Base-by-base conservation (phyloP, 2,797 vertebrate species). In the Rhinatrema bivittatum region DNA sequence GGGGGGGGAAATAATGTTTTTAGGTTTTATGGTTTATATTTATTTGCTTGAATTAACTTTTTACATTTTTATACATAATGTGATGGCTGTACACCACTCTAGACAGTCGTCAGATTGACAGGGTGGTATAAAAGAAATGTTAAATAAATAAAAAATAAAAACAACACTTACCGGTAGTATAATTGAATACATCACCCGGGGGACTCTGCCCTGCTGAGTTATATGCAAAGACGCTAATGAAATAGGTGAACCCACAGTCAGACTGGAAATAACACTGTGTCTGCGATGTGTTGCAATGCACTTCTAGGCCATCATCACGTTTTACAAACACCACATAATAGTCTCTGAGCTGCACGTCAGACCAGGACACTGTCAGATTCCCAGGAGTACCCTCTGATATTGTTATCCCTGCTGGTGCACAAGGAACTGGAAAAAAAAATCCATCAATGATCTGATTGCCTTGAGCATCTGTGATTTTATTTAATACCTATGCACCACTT, bases 161-260 rank as follows among this genome's bases (percentile, higher is more conserved):
- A 25, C n/a, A n/a, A 1, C 30, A 62, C 87, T 79, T 65, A 91
- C 94, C 66, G 52, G 90, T 88, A 47, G 89, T 94, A 29, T 90
- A 74, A 72, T 87, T 94, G 33, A 94, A 53, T 18, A 81, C 43
- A 2, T 77, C 53, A 5, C 90, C 90, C 23, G 72, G 38, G 18
- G 82, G 83, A 51, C 93, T 93, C 54, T 79, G 65, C 8, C 94
- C 93, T 2, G 88, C 90, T 24, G 61, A 56, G 62, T 93, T 97
- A 39, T 85, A 82, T 2, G 90, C 91, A 14, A 85, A 87, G 42
- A 93, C 86, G 28, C 76, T 89, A 53, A 91, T 74, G 51, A 93
- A 82, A 42, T 89, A 95, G 1, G 86, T 91, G 78, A 90, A 89
- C 36, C 95, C 91, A 12, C 95, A 98, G 26, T 70, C 56, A 2